Evolutionary conservation across 2,797 vertebrate species (phyloP), one percentile per base, ranked within the genome.

Genomic region (Argyrosomus regius): DNA sequence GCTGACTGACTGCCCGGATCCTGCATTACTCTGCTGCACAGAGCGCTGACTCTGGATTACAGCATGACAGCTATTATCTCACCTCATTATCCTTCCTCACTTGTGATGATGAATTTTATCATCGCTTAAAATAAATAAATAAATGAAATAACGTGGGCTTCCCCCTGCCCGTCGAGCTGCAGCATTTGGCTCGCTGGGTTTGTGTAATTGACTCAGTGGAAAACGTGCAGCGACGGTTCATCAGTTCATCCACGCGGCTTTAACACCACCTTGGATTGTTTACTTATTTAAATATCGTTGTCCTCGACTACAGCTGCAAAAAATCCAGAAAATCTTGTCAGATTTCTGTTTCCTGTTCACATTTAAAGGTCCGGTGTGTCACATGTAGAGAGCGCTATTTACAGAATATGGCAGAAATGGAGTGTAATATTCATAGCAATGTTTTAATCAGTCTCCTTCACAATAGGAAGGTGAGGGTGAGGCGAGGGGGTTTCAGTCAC

Each of bases 1-100:
- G 24, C 81, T 90, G 89, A 90, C 80, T 87, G 83, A 74, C 70
- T 81, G 83, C 82, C 85, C 61, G 39, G 75, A 61, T 83, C 64
- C 75, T 62, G 67, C 71, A 39, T 79, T 49, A 78, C 70, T 87
- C 65, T 18, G 72, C 80, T 52, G 77, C 72, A 58, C 60, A 46
- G 59, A 63, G 60, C 58, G 57, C 81, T 83, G 82, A 83, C 82
- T 84, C 52, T 24, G 79, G 77, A 87, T 86, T 86, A 73, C 50
- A 67, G 62, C 77, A 16, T 71, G 85, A 82, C 84, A 82, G 81
- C 76, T 84, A 81, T 88, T 84, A 91, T 87, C 78, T 86, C 80
- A 85, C 73, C 84, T 90, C 79, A 70, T 92, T 86, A 87, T 86
- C 79, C 63, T 80, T 80, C 59, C 73, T 78, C 63, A 63, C 56